Evolutionary conservation across 2,797 vertebrate genomes (phyloP), one percentile per base, ranked within the genome.

Genomic region (Melanotaenia boesemani): DNA sequence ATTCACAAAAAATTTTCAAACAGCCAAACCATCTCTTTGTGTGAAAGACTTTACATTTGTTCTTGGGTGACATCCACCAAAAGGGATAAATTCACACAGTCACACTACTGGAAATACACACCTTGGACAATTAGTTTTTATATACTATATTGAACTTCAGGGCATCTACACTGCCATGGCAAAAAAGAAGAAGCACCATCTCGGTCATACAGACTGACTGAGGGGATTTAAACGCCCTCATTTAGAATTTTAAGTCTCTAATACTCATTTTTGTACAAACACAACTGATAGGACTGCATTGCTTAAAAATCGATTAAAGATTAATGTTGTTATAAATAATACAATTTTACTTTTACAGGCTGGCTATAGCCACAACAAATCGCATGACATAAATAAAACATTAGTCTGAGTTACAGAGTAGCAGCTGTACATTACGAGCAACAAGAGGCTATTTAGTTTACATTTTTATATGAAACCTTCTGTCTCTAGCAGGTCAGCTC

Each of bases 401-500:
- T 52, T 67, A 1, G 56, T 24, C 30, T 60, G 60, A 41, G 54
- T 26, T 67, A 54, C 26, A 54, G 9, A 52, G 59, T 6, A 36
- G 57, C 57, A 72, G n/a, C 52, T 66, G 48, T n/a, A 62, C 16
- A 56, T 57, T 36, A 46, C 67, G 32, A 82, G 48, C 48, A 76
- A 78, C 9, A 46, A 60, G 10, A 77, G 57, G 6, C 46, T 22
- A 37, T 34, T 55, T 22, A 64, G 48, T 48, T 48, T 13, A 28
- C 2, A 22, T 41, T 39, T 74, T 9, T 54, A 50, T 32, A 57
- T 37, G 50, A 52, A 39, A 18, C 13, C 37, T 37, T 46, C n/a
- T 7, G 39, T 74, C 76, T 50, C 74, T 62, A 54, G 37, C 80
- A 57, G 74, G 78, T 92, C 83, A 92, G 87, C 85, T 91, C 74